Conservation (phyloP, 2,888 invertebrate species). For the Protula sp. region DNA sequence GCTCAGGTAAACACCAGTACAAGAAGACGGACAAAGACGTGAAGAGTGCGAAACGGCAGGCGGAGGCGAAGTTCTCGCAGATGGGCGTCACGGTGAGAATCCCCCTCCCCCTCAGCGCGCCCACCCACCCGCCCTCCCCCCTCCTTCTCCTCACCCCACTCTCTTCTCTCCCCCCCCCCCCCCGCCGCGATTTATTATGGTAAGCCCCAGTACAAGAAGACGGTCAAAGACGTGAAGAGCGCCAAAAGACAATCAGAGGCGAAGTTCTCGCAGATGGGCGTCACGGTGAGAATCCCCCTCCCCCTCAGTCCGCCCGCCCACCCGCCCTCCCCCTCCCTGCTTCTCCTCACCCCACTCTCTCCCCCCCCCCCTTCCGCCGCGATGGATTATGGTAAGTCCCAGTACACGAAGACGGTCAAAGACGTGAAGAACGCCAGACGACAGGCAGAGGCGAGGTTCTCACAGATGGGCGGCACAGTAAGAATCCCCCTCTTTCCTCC, state of each 20-base stretch:
- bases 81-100: neutral
- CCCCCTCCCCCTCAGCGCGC: too few species aligned
- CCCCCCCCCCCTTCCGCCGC: too few species aligned
- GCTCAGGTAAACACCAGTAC: neutral
- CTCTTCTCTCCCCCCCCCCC: too few species aligned
- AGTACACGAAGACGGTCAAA: conserved; percentile 6
- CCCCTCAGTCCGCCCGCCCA: too few species aligned
- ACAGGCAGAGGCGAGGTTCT: neutral
- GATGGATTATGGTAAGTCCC: neutral
- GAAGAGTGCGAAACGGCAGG: neutral
- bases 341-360: too few species aligned
- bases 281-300: too few species aligned
- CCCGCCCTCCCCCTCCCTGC: too few species aligned
- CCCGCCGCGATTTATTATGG: too few species aligned
- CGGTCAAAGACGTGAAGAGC: conserved; percentile 6
- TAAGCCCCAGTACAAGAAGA: neutral
- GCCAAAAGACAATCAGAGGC: neutral
- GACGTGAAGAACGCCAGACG: neutral
- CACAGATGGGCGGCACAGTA: neutral
- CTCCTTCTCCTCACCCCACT: too few species aligned
- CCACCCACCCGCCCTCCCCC: too few species aligned
- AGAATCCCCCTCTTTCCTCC: too few species aligned
- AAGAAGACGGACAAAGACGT: conserved; percentile 7
- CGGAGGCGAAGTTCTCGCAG: neutral
- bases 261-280: neutral